Base-by-base conservation (phyloP, 2,888 invertebrate species). In the Diaperis boleti region DNA sequence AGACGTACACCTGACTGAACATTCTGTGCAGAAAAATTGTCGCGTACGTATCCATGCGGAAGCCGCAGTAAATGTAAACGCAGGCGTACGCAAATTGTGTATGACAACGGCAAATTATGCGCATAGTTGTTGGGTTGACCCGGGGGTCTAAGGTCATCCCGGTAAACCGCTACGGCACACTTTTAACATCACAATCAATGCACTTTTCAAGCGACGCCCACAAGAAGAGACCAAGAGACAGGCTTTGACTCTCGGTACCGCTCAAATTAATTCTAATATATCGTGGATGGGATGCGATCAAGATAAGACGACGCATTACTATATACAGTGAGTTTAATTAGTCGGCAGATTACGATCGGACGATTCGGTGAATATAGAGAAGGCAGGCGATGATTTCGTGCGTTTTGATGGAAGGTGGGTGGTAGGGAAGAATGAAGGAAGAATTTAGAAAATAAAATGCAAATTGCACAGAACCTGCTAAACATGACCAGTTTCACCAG, bases 241-340 rank as follows among this genome's bases (percentile, higher is more conserved):
- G 45, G 29, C 20, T n/a, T n/a, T n/a, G n/a, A n/a, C n/a, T n/a
- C n/a, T n/a, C n/a, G n/a, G 26, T 22, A 45, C 17, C 55, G 42
- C 8, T 41, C 26, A 49, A 59, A 59, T 59, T 59, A 49, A 59
- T 49, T 49, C 49, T 10, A 31, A 47, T 45, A 35, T 57, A 45
- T 18, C 8, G 15, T 29, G 13, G 37, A 37, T n/a, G n/a, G n/a
- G n/a, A n/a, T n/a, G n/a, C n/a, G 13, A 59, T 59, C 59, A 29
- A 39, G 49, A 59, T 59, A 57, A 59, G 39, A 57, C 8, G 18
- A 20, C 26, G 35, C 64, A 68, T 68, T 67, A 62, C 71, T 72
- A 71, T 71, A 72, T 70, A 67, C 68, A 73, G 70, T 59, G 62
- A 71, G 64, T 72, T 72, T 72, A 73, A 73, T 73, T 71, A 72